Conservation (phyloP, 2,888 invertebrate genomes). For the Cosmia pyralina region DNA sequence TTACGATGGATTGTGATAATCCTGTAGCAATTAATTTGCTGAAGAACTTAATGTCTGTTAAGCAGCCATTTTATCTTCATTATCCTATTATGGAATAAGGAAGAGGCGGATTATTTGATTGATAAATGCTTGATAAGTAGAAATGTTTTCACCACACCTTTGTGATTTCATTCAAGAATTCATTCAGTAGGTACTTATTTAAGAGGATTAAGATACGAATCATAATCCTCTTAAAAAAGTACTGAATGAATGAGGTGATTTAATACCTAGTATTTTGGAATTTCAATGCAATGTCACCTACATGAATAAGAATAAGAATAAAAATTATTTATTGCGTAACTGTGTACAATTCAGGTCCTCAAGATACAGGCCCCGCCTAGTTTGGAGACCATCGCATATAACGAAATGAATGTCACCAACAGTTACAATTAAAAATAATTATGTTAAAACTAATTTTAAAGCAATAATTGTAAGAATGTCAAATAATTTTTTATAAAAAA, state of each 20-base stretch:
- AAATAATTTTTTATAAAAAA: too few relatives aligned
- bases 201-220: conserved; percentile 12
- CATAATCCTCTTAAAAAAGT: too few relatives aligned
- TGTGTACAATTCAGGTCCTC: too few relatives aligned
- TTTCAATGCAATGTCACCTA: background rate
- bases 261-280: background rate
- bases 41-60: conserved; percentile 44
- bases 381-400: too few relatives aligned
- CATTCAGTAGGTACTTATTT: background rate
- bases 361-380: too few relatives aligned
- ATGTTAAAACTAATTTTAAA: too few relatives aligned
- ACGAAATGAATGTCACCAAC: too few relatives aligned
- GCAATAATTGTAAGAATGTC: too few relatives aligned
- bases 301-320: too few relatives aligned
- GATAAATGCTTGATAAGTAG: conserved; percentile 27
- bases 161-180: conserved; percentile 34
- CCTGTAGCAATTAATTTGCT: conserved; percentile 58
- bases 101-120: conserved; percentile 41
- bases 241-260: background rate
- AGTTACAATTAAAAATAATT: too few relatives aligned
- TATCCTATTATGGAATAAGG: conserved; percentile 48
- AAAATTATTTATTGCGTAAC: too few relatives aligned
- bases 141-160: conserved; percentile 33
- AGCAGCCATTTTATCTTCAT: conserved; percentile 49
- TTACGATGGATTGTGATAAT: conserved; percentile 60